phyloP scores from a whole-genome alignment of 2,797 vertebrate species.

The Diplodus puntazzo region DNA sequence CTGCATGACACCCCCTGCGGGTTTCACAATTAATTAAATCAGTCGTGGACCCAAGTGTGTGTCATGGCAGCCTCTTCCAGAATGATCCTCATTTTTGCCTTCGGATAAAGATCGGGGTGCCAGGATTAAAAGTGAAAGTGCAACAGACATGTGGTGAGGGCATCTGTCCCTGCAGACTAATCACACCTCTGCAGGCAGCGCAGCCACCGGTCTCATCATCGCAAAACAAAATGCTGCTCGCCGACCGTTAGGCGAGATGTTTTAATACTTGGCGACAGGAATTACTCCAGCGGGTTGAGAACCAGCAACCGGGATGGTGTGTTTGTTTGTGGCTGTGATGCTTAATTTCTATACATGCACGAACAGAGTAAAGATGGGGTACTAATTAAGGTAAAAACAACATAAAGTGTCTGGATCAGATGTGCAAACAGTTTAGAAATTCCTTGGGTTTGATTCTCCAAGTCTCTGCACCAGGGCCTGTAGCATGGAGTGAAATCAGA shows the following conservation, averaged over 20 bases:
- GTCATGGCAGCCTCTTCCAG: conserved; percentile 56
- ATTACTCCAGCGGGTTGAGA: not conserved
- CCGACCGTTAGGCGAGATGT: not conserved
- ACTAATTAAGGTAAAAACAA: not conserved
- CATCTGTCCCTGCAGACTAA: conserved; percentile 61
- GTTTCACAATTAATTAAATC: conserved; percentile 78
- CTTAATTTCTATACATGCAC: not conserved
- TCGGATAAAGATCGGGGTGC: conserved; percentile 54
- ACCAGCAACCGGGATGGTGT: not conserved
- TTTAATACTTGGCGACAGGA: not conserved
- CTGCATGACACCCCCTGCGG: conserved; percentile 64
- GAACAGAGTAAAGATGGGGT: no score
- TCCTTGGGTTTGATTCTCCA: not conserved
- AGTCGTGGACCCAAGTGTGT: conserved; percentile 63
- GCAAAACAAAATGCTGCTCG: conserved; percentile 6
- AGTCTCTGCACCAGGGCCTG: not conserved
- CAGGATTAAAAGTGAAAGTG: conserved; percentile 53
- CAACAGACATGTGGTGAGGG: conserved; percentile 55
- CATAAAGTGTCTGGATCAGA: not conserved
- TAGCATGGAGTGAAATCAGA: no score
- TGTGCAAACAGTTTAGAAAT: not conserved
- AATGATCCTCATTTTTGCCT: conserved; percentile 56
- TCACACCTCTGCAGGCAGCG: conserved; percentile 44
- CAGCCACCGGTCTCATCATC: conserved; percentile 8
- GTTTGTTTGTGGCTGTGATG: not conserved